phyloP scores from a whole-genome alignment of 2,888 invertebrate species.

The Tiliacea aurago region DNA sequence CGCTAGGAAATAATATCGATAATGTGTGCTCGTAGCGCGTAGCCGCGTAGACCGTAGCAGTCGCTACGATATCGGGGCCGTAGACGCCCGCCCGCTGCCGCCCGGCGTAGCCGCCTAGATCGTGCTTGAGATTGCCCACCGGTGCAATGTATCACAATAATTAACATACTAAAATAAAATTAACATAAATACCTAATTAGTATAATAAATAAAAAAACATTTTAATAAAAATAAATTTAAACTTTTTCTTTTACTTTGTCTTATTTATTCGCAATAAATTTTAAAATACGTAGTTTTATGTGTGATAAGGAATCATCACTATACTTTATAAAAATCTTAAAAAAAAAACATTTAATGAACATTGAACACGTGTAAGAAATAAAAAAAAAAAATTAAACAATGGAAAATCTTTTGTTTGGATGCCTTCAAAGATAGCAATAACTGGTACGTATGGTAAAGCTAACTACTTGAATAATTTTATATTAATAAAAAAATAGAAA shows the following conservation, averaged over 20 bases:
- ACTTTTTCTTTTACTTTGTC: not conserved
- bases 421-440: not conserved
- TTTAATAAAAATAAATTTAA: slow-evolving; percentile 9
- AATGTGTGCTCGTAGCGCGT: slow-evolving; percentile 60
- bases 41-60: slow-evolving; percentile 80
- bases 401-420: not conserved
- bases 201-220: slow-evolving; percentile 29
- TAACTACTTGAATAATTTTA: not conserved
- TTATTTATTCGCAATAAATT: not conserved
- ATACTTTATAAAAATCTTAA: not conserved
- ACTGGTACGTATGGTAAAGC: slow-evolving; percentile 31
- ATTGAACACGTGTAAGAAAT: slow-evolving; percentile 15
- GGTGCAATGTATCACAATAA: slow-evolving; percentile 38
- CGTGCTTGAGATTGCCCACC: slow-evolving; percentile 36
- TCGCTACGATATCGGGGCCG: slow-evolving; percentile 78
- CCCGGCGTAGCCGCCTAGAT: slow-evolving; percentile 43
- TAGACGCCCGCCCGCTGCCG: slow-evolving; percentile 70
- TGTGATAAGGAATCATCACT: not conserved
- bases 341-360: slow-evolving; percentile 6
- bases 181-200: slow-evolving; percentile 17
- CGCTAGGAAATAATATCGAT: slow-evolving; percentile 53
- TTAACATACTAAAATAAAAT: slow-evolving; percentile 40
- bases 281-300: not conserved
- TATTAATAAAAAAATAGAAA: not conserved
- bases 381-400: not conserved